phyloP scores from a whole-genome alignment of 2,113 vertebrate genomes.

The Arizona elegans region DNA sequence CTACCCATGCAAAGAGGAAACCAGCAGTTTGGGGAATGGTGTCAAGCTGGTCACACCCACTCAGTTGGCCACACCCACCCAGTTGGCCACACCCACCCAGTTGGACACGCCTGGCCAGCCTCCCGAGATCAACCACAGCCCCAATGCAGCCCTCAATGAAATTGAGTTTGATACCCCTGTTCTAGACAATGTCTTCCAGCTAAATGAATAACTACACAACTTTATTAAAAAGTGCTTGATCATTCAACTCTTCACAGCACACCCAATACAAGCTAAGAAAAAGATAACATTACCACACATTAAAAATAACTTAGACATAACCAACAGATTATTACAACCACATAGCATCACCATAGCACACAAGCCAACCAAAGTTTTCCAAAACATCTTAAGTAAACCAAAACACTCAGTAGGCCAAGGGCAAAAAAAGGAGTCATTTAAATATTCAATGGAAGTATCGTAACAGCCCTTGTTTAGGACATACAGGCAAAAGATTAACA shows the following conservation, averaged over 20 bases:
- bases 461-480: background rate
- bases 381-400: background rate
- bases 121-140: no score
- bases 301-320: background rate
- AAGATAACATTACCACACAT: background rate
- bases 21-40: no score
- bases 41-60: no score
- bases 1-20: no score
- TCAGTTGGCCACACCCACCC: no score
- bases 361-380: background rate
- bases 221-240: background rate
- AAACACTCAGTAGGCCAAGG: background rate
- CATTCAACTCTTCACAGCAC: background rate
- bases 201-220: background rate
- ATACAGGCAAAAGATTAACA: background rate
- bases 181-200: background rate
- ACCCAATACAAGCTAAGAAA: background rate
- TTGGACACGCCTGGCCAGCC: no score
- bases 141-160: no score
- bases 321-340: background rate
- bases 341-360: background rate
- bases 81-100: no score
- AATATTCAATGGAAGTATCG: background rate
- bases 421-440: background rate
- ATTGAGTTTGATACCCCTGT: no score